Conservation (phyloP, 2,797 vertebrate species). For the Ibycter americanus region DNA sequence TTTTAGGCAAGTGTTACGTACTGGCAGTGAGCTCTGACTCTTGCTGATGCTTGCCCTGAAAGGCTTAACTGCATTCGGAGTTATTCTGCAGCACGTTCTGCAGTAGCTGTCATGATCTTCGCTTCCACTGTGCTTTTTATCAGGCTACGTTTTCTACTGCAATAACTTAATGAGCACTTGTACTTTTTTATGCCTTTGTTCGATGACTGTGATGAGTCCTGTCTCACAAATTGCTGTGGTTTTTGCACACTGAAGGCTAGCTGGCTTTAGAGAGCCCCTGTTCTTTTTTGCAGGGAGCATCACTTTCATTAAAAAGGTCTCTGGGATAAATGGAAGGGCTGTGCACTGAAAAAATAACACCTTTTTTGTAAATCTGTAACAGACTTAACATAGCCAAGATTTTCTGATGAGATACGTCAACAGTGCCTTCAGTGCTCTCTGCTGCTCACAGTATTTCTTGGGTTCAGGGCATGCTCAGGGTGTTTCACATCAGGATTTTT, state of each 20-base stretch:
- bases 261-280: neutral
- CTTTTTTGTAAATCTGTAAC: neutral
- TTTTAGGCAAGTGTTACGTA: neutral
- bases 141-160: neutral
- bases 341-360: neutral
- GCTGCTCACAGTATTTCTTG: neutral
- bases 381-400: neutral
- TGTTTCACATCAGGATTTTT: neutral
- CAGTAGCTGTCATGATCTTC: neutral
- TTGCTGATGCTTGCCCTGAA: neutral
- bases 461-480: neutral
- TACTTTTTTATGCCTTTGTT: neutral
- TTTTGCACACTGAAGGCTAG: neutral
- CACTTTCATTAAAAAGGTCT: neutral
- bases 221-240: neutral
- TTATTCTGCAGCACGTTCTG: neutral
- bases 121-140: neutral
- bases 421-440: neutral
- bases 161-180: neutral
- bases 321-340: neutral
- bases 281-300: neutral
- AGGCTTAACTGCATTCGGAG: neutral
- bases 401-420: accelerated
- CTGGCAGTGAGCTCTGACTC: neutral
- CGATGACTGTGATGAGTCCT: neutral